Percentiles rank a stretch among this genome's conserved stretches.
Evolutionary conservation across 1,140 invertebrate species (phyloP).

Genomic region (Cydia fagiglandana): DNA sequence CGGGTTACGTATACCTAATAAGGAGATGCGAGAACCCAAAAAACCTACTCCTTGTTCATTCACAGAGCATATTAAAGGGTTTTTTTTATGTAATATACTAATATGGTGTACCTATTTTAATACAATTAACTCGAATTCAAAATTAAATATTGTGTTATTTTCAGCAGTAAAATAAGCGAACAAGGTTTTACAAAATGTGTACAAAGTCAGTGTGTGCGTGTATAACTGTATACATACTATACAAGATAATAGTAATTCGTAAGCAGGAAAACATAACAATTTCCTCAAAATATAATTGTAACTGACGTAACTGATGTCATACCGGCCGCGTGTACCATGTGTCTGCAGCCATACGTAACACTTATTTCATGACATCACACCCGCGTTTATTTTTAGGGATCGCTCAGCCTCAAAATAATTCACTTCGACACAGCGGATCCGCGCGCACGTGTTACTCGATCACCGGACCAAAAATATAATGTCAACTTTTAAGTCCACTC

Average conservation of each 20-base stretch:
- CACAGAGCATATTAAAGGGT: too few species aligned
- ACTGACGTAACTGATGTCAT: constrained; percentile 69
- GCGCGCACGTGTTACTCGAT: constrained; percentile 13
- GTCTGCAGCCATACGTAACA: constrained; percentile 57
- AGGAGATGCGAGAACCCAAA: too few species aligned
- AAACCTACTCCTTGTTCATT: too few species aligned
- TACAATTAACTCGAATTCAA: too few species aligned
- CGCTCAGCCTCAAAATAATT: constrained; percentile 65
- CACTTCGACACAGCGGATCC: constrained; percentile 50
- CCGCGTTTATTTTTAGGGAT: constrained; percentile 68
- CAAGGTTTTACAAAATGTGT: too few species aligned
- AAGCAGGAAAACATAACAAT: constrained; percentile 53
- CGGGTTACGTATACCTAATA: too few species aligned
- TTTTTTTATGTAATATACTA: too few species aligned
- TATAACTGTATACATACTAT: too few species aligned
- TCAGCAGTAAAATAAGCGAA: too few species aligned
- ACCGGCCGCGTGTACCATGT: constrained; percentile 54
- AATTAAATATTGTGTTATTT: too few species aligned
- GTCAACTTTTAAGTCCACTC: not conserved
- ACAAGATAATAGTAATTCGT: constrained; percentile 40
- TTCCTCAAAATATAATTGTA: constrained; percentile 59
- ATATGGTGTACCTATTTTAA: too few species aligned
- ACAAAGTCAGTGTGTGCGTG: too few species aligned
- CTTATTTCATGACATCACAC: constrained; percentile 72
- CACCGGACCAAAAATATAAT: constrained; percentile 3